Evolutionary conservation across 30 jellyfish, hydroid and myxozoan genomes (phyloP).

Genomic region (Aurelia aurita): DNA sequence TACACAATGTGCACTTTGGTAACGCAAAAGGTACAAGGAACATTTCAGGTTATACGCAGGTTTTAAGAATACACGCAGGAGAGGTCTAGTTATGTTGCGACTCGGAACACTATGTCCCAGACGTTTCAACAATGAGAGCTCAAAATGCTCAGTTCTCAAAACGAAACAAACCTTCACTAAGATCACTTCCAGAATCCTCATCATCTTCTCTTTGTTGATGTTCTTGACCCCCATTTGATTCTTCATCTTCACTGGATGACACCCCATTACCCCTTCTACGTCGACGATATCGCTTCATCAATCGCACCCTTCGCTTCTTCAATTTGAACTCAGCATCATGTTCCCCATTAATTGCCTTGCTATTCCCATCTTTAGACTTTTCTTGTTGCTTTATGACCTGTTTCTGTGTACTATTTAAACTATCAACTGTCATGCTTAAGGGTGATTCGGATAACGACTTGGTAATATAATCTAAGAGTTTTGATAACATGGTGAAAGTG

Average conservation of each 20-base stretch:
- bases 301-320: conserved; percentile 35
- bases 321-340: conserved; percentile 10
- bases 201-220: conserved; percentile 18
- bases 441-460: conserved; percentile 53
- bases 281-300: conserved; percentile 61
- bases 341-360: conserved; percentile 1
- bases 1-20: no score
- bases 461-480: conserved; percentile 69
- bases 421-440: background rate
- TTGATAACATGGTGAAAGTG: conserved; percentile 82
- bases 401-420: background rate
- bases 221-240: conserved; percentile 24
- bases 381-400: background rate
- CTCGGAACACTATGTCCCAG: no score
- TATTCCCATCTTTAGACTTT: background rate
- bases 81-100: no score
- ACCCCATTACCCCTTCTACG: conserved; percentile 53
- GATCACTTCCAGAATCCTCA: conserved; percentile 70
- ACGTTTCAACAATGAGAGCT: no score
- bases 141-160: no score
- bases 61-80: no score
- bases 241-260: conserved; percentile 44
- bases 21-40: no score
- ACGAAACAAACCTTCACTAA: conserved; percentile 80
- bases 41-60: no score